Conservation (phyloP, 2,888 invertebrate genomes). For the Lasiommata megera region DNA sequence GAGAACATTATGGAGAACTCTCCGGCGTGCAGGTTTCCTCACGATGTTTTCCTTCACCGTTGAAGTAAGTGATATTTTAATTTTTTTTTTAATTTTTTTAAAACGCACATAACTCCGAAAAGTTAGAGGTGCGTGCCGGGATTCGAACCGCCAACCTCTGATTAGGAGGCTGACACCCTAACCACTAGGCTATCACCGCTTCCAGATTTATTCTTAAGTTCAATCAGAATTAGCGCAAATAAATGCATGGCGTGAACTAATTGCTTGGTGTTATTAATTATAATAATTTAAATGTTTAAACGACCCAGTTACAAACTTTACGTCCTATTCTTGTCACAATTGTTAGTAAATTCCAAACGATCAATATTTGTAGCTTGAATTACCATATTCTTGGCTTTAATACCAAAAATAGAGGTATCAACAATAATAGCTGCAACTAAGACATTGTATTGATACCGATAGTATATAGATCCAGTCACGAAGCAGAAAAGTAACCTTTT, state of each 20-base stretch:
- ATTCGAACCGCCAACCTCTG: no score
- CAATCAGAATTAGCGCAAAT: neutral
- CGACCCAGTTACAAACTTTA: constrained; percentile 21
- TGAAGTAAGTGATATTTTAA: no score
- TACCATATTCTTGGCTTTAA: constrained; percentile 37
- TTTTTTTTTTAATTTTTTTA: no score
- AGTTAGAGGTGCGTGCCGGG: no score
- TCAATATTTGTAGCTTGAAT: constrained; percentile 31
- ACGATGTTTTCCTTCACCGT: no score
- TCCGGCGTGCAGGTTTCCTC: no score
- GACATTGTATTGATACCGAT: constrained; percentile 42
- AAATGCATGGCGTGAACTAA: neutral
- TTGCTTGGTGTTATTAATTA: neutral
- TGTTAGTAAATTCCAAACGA: constrained; percentile 25
- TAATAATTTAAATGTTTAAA: constrained; percentile 9
- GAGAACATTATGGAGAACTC: no score
- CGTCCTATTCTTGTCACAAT: constrained; percentile 29
- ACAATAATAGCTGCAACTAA: constrained; percentile 41
- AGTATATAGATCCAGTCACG: constrained; percentile 52
- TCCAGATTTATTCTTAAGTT: no score
- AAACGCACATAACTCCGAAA: no score
- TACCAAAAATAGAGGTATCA: constrained; percentile 39
- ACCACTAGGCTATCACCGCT: no score
- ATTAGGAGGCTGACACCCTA: no score
- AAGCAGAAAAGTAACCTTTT: constrained; percentile 58